A percentile compares a stretch with the other conserved stretches of the same genome.
phyloP scores from a whole-genome alignment of 2,113 vertebrate genomes.

The Urocitellus parryii region DNA sequence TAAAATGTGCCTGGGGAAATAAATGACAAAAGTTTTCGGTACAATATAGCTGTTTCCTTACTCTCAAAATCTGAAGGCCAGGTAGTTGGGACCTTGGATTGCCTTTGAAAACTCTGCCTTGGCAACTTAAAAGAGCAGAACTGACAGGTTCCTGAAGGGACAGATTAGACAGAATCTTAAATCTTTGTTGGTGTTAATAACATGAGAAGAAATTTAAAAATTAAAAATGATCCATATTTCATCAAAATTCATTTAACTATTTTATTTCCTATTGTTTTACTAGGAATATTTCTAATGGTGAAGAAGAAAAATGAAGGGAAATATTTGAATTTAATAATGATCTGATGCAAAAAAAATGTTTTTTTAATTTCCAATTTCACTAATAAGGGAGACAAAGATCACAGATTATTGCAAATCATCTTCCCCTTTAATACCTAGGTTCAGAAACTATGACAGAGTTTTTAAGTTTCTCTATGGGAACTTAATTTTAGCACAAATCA shows the following conservation, averaged over 20 bases:
- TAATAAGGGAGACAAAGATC: conserved; percentile 21
- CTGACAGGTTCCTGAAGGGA: conserved; percentile 74
- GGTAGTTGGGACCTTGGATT: background rate
- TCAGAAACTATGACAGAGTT: conserved; percentile 36
- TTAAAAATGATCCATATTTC: conserved; percentile 46
- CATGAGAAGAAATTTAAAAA: conserved; percentile 55
- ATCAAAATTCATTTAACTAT: background rate
- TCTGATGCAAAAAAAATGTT: background rate
- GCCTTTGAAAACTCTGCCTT: conserved; percentile 61
- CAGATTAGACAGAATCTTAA: conserved; percentile 60
- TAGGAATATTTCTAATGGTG: conserved; percentile 17
- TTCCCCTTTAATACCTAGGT: background rate
- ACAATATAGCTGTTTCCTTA: background rate
- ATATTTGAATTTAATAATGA: conserved; percentile 45
- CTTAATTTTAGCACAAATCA: conserved; percentile 20
- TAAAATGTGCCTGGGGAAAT: background rate
- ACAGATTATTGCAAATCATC: conserved; percentile 6
- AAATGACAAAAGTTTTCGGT: background rate
- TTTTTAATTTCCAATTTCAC: conserved; percentile 35
- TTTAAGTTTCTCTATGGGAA: conserved; percentile 26
- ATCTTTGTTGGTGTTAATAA: conserved; percentile 66
- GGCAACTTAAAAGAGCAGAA: conserved; percentile 72
- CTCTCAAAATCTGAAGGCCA: conserved; percentile 39
- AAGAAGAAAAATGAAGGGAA: conserved; percentile 45
- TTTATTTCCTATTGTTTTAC: conserved; percentile 49